Evolutionary conservation across 2,797 vertebrate species (phyloP).

Genomic region (Syngnathus rostellatus): DNA sequence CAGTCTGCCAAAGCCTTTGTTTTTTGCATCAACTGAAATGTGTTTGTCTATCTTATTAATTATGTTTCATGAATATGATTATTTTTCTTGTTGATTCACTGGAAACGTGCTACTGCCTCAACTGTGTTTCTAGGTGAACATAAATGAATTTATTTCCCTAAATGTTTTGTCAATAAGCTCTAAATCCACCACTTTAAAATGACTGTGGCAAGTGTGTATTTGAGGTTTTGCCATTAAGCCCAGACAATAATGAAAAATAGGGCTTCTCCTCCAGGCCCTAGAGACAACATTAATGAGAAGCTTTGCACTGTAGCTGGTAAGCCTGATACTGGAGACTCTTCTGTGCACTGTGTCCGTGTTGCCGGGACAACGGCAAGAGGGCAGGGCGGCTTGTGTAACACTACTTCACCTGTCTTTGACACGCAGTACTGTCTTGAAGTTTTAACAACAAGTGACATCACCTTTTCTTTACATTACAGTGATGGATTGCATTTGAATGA

Average conservation of each 20-base stretch:
- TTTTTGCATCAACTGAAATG: neutral
- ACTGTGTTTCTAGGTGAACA: neutral
- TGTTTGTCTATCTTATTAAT: too few relatives aligned
- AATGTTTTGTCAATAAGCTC: neutral
- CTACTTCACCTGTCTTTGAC: slow-evolving; percentile 41
- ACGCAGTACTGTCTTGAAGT: slow-evolving; percentile 15
- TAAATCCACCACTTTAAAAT: neutral
- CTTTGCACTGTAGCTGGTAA: slow-evolving; percentile 47
- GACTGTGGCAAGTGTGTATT: slow-evolving; percentile 4
- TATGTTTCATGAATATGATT: too few relatives aligned
- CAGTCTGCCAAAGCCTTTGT: neutral
- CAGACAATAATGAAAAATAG: slow-evolving; percentile 29
- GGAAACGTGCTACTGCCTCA: neutral
- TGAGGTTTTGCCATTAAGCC: slow-evolving; percentile 5
- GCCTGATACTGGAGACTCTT: slow-evolving; percentile 63
- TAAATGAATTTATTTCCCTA: too few relatives aligned
- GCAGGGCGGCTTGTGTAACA: slow-evolving; percentile 40
- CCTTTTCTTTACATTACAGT: neutral
- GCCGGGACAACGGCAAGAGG: slow-evolving; percentile 50
- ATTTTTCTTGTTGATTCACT: neutral
- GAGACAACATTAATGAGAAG: slow-evolving; percentile 57
- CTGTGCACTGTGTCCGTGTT: slow-evolving; percentile 56
- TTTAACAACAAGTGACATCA: neutral
- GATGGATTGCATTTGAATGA: neutral
- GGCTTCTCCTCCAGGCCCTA: slow-evolving; percentile 37